Base-by-base conservation (phyloP, 92 coral and sea anemone species). In the Palythoa grandiflora region DNA sequence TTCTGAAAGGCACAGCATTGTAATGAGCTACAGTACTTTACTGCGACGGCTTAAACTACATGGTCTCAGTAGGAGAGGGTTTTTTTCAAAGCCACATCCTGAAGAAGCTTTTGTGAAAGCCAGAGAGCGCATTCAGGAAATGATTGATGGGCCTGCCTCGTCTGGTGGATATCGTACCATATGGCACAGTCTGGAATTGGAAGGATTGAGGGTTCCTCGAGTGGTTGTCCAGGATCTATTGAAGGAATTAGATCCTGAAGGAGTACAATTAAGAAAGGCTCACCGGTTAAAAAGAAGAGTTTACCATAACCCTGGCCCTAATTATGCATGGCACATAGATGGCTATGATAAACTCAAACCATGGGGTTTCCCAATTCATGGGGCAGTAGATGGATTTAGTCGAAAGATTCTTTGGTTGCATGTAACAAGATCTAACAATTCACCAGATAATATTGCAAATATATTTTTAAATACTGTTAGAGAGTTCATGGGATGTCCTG, bases 171-270 rank as follows among this genome's bases (percentile, higher is more conserved):
- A 89, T 86, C 71, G 90, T 37, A 77, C 92, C 16, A 77, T 92
- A 61, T 92, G 92, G 94, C 92, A 89, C 89, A 89, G 88, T 52
- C 75, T 92, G 50, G 89, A 91, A 88, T 39, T 88, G 53, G 94
- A 88, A 84, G 91, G 87, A 66, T 53, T 88, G 20, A 44, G 89
- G 74, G 85, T 88, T 40, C 90, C 94, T 55, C 55, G 94, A 71
- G 84, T 91, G 19, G 38, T 87, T 75, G 89, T 87, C 54, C 89
- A 87, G 73, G 73, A 87, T 61, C 66, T 87, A 35, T 74, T 87
- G 61, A 88, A 79, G 40, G 87, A 88, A 63, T 28, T 88, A 59
- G 80, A 28, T 28, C 28, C 28, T 28, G 28, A 28, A 28, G 28
- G 28, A 28, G 28, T 28, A 28, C 28, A 28, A 28, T 28, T 28